Base-by-base conservation (phyloP, 2,888 invertebrate genomes). In the Caenorhabditis sp. region DNA sequence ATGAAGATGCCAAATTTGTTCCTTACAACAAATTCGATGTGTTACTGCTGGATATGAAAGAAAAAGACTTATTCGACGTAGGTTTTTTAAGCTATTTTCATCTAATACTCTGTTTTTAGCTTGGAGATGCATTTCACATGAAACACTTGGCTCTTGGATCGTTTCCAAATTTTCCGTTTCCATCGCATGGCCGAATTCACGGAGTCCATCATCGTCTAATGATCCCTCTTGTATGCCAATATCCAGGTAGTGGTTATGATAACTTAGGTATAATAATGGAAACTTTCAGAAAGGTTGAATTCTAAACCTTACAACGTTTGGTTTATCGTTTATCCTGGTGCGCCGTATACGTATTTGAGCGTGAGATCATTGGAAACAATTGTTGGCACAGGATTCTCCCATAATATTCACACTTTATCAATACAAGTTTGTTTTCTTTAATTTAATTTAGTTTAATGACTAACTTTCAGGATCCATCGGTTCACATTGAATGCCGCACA, bases 261-360 rank as follows among this genome's bases (percentile, higher is more conserved):
- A 32, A n/a, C 32, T 61, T 27, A 32, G 5, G 30, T 68, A 61
- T 35, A 48, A 61, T 70, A 61, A 70, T 61, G 50, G 48, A 70
- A 70, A 61, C 50, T 70, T 70, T 26, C 70, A 70, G 70, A 35
- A 22, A 43, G 27, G 35, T 7, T n/a, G 22, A 61, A 70, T 61
- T 27, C 50, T 22, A 43, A 24, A 37, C 26, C 45, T 27, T 32
- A 63, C 59, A 59, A 61, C 39, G 59, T 48, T 9, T 70, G 58
- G 70, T 61, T 70, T 48, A 32, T 70, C 15, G 70, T 70, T 13
- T 35, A 39, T 35, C 22, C 50, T 30, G 70, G 70, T 20, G n/a
- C 61, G n/a, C 61, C 59, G 27, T 70, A 48, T 26, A 70, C 70
- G 11, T 70, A 50, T 50, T 48, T 70, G 61, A 48, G 61, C 24